Evolutionary conservation across 2,888 invertebrate genomes (phyloP), one percentile per base, ranked within the genome.

Genomic region (Agrotis puta): DNA sequence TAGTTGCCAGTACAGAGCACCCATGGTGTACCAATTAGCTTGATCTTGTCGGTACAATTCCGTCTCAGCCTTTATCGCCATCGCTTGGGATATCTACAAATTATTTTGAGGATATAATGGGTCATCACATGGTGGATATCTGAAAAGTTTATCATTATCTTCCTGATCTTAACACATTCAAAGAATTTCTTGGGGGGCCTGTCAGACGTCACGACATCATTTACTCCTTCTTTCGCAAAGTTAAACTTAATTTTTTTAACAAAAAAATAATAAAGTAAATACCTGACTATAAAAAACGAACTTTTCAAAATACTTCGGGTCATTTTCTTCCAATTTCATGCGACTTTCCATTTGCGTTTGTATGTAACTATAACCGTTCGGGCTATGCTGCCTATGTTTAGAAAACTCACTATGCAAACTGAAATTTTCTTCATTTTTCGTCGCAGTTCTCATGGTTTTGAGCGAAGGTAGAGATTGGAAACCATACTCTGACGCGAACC

Each of bases 1-100:
- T 16, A 99, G 94, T 93, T 99, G 99, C 99, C 99, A 99, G 92
- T 99, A 99, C 66, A 99, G 95, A 0, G 99, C 99, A 0, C 99
- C 99, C 99, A 99, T 99, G 0, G 99, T 99, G 74, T 93, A 94
- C 96, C 96, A 96, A 61, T 93, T 91, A 2, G 86, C 88, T 85
- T 94, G 94, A 62, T 92, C 96, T 86, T 97, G 97, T 48, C 98
- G 96, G 91, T 98, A 98, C 74, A 97, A 96, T 89, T 99, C 99
- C 0, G 98, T 98, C 93, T 99, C 98, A 4, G 97, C 96, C 92
- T 98, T 98, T 53, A 98, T 97, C 0, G 98, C 97, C 97, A 99
- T 97, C 0, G 99, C 99, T 96, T 99, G 99, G 77, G 96, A 96
- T 80, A 99, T 97, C 97, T 98, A 97, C 24, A 87, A 88, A 65